A percentile compares a stretch with the other conserved stretches of the same genome.
phyloP scores from a whole-genome alignment of 2,888 invertebrate genomes.

The Hedychridium roseum region DNA sequence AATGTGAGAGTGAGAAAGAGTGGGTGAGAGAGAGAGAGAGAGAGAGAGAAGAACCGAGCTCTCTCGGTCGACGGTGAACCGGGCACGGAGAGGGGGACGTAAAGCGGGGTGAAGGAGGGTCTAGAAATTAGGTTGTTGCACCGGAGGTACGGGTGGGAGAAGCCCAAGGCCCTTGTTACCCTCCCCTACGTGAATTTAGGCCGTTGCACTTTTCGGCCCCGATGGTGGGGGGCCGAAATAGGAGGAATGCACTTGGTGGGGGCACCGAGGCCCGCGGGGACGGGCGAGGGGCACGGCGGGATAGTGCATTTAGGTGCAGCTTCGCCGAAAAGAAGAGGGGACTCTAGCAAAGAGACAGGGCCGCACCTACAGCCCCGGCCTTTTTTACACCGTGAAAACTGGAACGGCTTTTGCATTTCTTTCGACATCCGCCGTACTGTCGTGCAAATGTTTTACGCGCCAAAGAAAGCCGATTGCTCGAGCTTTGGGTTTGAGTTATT shows the following conservation, averaged over 20 bases:
- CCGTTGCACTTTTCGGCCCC: conserved; percentile 63
- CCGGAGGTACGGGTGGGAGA: conserved; percentile 50
- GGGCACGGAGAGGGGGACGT: conserved; percentile 15
- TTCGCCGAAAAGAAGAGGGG: conserved; percentile 47
- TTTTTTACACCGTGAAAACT: conserved; percentile 28
- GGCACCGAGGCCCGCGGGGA: conserved; percentile 42
- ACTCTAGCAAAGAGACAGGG: conserved; percentile 62
- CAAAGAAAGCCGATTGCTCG: no score
- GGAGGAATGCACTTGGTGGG: conserved; percentile 51
- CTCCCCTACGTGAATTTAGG: conserved; percentile 61
- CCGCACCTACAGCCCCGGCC: conserved; percentile 53
- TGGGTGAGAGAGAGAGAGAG: conserved; percentile 27
- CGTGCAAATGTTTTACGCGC: no score
- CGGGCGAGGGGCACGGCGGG: conserved; percentile 46
- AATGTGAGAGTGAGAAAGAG: conserved; percentile 29
- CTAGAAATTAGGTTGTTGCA: conserved; percentile 65
- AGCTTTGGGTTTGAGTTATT: no score
- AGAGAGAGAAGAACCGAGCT: conserved; percentile 17
- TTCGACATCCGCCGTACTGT: no score
- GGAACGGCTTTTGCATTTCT: no score
- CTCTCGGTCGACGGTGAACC: neutral
- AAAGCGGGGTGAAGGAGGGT: conserved; percentile 45
- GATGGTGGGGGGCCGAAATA: conserved; percentile 60
- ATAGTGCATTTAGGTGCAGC: conserved; percentile 58
- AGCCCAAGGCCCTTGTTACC: conserved; percentile 62